A percentile compares a stretch with the other conserved stretches of the same genome.
These are phyloP conservation scores for Actinernus sp. DNA, from an alignment of 92 coral and sea anemone species.

Conservation along the genomic window DNA sequence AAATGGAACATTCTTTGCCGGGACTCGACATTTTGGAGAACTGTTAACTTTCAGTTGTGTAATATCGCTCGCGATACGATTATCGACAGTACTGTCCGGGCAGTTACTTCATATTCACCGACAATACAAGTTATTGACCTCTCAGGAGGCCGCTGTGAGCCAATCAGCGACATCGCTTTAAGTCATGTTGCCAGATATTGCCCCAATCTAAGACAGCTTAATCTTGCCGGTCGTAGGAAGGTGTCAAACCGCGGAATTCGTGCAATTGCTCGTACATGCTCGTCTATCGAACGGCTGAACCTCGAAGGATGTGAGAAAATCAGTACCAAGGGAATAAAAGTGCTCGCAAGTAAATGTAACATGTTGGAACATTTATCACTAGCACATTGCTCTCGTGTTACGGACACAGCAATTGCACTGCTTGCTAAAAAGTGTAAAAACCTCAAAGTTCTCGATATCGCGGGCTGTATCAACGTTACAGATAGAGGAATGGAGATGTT, in stretches of 20 bases:
- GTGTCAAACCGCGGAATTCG: constrained; percentile 73
- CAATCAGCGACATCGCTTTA: constrained; percentile 79
- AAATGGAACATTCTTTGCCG: constrained; percentile 87
- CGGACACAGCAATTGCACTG: constrained; percentile 69
- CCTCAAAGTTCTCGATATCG: constrained; percentile 64
- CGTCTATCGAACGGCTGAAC: constrained; percentile 57
- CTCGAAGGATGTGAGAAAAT: constrained; percentile 69
- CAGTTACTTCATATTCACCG: constrained; percentile 65
- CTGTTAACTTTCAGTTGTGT: constrained; percentile 71
- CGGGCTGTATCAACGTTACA: constrained; percentile 76
- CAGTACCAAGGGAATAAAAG: constrained; percentile 71
- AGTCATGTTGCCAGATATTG: constrained; percentile 78
- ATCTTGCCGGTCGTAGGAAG: constrained; percentile 60
- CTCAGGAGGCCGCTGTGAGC: constrained; percentile 83
- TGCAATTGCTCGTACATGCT: constrained; percentile 72
- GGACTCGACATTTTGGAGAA: constrained; percentile 88
- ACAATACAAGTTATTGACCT: constrained; percentile 84
- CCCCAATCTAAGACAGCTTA: constrained; percentile 71
- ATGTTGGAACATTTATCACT: constrained; percentile 58
- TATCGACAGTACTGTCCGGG: constrained; percentile 60
- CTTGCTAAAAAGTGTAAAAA: constrained; percentile 66
- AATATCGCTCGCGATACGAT: constrained; percentile 27
- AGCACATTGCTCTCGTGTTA: constrained; percentile 67
- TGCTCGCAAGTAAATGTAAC: constrained; percentile 65
- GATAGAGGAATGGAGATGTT: constrained; percentile 70